Base-by-base conservation (phyloP, 2,888 invertebrate genomes). In the Pyrgus malvae region DNA sequence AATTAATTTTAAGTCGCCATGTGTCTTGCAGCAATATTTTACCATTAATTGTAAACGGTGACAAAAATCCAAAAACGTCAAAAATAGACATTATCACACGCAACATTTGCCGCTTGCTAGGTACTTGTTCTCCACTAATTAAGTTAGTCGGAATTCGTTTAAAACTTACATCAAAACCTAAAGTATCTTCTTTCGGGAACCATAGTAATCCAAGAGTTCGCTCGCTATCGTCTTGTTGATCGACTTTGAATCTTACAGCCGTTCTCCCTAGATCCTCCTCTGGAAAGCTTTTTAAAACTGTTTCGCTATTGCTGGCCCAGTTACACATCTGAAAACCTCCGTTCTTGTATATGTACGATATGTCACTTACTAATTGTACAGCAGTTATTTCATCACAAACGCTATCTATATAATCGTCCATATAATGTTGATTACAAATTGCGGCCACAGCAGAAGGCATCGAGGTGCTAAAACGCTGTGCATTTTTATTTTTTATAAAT, bases 401-500 rank as follows among this genome's bases (percentile, higher is more conserved):
- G 21, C 44, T 45, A 2, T 29, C 31, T n/a, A 45, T 45, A 11
- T 45, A 45, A 21, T 45, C 44, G 4, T 45, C 44, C 44, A 45
- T 45, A 7, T 45, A 45, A 9, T 45, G 44, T 31, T 45, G 19
- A 2, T 29, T 19, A 8, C 14, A 38, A 12, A 48, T 48, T 11
- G 38, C 38, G 0, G 25, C 4, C 5, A 16, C n/a, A 4, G 51
- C 45, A 21, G 12, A 31, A 1, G 56, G 55, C 44, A 48, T 55
- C 0, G 25, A 9, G 5, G 46, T 33, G n/a, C 50, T 16, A 21
- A 49, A 56, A 3, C 44, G 19, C 1, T n/a, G 44, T 11, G 44
- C 44, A 21, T 45, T 63, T 44, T 58, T 60, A 25, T 63, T 61
- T 48, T 60, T 61, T 8, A 63, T 48, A 19, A 51, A 58, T 41